phyloP scores from a whole-genome alignment of 2,797 vertebrate species.

The Lithobates sylvaticus region DNA sequence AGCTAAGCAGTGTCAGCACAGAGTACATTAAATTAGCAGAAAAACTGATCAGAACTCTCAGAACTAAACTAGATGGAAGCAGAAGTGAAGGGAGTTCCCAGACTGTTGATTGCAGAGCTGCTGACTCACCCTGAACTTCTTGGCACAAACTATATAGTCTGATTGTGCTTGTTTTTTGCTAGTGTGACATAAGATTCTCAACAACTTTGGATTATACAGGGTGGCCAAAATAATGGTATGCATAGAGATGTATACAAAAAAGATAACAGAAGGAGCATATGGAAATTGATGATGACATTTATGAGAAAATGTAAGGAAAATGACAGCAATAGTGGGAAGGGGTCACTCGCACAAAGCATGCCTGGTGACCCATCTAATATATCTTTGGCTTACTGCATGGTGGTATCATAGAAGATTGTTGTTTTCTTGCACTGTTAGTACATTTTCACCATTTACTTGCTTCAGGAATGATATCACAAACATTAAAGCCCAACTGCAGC shows the following conservation, averaged over 20 bases:
- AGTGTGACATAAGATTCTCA: neutral
- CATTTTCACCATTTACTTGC: no score
- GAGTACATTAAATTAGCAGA: constrained; percentile 2
- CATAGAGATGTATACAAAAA: neutral
- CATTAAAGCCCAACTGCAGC: no score
- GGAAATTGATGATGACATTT: no score
- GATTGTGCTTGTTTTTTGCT: neutral
- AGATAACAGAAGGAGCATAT: neutral
- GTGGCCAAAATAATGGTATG: neutral
- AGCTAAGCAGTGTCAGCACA: neutral
- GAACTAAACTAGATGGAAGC: constrained; percentile 9
- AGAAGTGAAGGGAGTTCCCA: neutral
- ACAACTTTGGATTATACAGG: neutral
- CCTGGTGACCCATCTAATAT: no score
- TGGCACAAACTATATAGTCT: neutral
- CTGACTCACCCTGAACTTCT: neutral
- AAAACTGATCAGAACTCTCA: constrained; percentile 8
- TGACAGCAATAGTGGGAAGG: no score
- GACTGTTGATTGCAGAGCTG: neutral
- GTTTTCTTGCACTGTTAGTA: no score
- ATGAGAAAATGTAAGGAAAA: no score
- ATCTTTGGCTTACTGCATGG: no score
- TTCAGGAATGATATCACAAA: no score
- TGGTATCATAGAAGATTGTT: no score
- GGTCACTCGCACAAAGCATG: no score